Base-by-base conservation (phyloP, 2,113 vertebrate genomes). In the Cnemophilus loriae region DNA sequence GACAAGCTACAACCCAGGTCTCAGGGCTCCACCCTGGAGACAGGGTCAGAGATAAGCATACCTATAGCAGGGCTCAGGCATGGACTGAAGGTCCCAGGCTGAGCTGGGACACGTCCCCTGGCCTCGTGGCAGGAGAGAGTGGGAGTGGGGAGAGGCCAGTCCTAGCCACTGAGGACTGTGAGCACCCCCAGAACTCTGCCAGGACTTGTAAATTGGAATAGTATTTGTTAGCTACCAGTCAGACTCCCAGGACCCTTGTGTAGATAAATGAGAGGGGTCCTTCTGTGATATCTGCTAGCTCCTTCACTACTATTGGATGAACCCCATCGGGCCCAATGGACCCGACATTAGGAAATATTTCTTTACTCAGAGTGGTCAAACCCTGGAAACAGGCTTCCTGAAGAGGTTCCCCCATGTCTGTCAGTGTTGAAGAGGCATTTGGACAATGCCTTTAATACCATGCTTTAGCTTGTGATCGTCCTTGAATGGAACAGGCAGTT, bases 1-100 rank as follows among this genome's bases (percentile, higher is more conserved):
- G n/a, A 15, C 33, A 13, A 39, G 27, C 1, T 52, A 1, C 0
- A 1, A 52, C 13, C 9, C 37, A 44, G 16, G 16, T 46, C 46
- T 67, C 19, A 75, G 60, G 28, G 37, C 8, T 53, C 9, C 28
- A 59, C 3, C 59, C 42, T 0, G 0, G 12, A 33, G 26, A 37
- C 15, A 44, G 35, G 13, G 39, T 4, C 20, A 71, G n/a, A 63
- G 20, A 23, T 1, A 4, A 39, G 19, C 39, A 55, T 39, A 46
- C 3, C 5, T 7, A 19, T 23, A 61, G 55, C 47, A 46, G 15
- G 35, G 42, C 42, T 73, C 33, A 37, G 22, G 7, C 47, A 39
- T 28, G 15, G 13, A 55, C 30, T 70, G 85, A n/a, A 50, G 22
- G 33, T 28, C 33, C 8, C 28, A 67, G 37, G 33, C 7, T 0